Base-by-base conservation (phyloP, 2,888 invertebrate species). In the Archips xylosteana region DNA sequence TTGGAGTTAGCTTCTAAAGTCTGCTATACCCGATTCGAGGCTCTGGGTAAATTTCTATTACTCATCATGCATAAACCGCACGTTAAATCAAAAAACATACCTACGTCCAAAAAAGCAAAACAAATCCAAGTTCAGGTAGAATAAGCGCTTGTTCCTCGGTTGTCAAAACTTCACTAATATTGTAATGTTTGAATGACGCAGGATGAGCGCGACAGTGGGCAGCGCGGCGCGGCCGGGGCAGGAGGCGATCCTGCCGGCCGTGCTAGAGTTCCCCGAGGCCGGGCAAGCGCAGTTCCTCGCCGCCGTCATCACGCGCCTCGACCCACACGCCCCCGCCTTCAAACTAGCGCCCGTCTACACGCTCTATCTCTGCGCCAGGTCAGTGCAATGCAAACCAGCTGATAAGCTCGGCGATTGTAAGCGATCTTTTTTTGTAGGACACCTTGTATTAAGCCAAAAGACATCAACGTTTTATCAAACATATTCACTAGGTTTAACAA, bases 301-400 rank as follows among this genome's bases (percentile, higher is more conserved):
- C 75, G 97, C 98, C 59, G 97, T 99, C 77, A 97, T 99, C 85
- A 96, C 97, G 49, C 97, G 98, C 79, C 95, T 98, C 78, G 98
- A 98, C 89, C 98, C 98, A 13, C 97, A 97, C 86, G 96, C 97
- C 75, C 97, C 97, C 12, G 97, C 98, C 80, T 99, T 99, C 94
- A 98, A 99, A 87, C 95, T 99, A 76, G 98, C 99, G 0, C 99
- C 99, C 0, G 99, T 99, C 39, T 99, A 99, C 92, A 97, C 99
- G 2, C 95, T 99, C 36, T 99, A 99, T 91, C 95, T 99, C 86
- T 98, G 98, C 80, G 98, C 98, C 76, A 96, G 98, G 95, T 96
- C 83, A 82, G 49, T 49, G 49, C 49, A 1, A n/a, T 13, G 4
- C 4, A n/a, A 13, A n/a, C n/a, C n/a, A n/a, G 13, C n/a, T 49